Evolutionary conservation across 2,888 invertebrate species (phyloP).

Genomic region (Eucriotettix oculatus): DNA sequence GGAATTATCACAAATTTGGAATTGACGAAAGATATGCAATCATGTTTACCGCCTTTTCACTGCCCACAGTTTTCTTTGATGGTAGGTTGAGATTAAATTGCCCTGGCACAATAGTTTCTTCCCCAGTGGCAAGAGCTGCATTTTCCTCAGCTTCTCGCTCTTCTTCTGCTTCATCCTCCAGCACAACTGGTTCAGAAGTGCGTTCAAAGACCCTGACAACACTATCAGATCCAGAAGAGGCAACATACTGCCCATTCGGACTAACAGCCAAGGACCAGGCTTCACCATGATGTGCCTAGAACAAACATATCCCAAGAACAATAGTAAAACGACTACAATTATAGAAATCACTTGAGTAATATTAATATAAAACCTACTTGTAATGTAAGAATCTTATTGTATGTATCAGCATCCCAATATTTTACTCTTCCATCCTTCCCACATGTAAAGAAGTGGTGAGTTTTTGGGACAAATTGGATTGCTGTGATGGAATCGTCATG

Average conservation of each 20-base stretch:
- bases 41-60: conserved; percentile 63
- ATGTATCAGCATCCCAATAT: conserved; percentile 93
- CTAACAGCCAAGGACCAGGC: conserved; percentile 60
- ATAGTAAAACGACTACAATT: neutral
- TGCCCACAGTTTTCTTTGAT: conserved; percentile 72
- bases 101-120: conserved; percentile 35
- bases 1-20: too few relatives aligned
- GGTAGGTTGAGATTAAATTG: conserved; percentile 65
- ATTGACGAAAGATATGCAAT: too few relatives aligned
- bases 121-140: conserved; percentile 53
- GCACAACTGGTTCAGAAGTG: conserved; percentile 75
- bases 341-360: neutral
- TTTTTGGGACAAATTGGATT: conserved; percentile 74
- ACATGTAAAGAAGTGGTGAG: conserved; percentile 84
- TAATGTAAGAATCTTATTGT: conserved; percentile 75
- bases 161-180: conserved; percentile 79
- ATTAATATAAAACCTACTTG: conserved; percentile 35
- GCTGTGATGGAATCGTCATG: conserved; percentile 91
- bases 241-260: conserved; percentile 60
- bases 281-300: conserved; percentile 67
- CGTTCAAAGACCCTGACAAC: conserved; percentile 74
- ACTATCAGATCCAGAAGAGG: conserved; percentile 73
- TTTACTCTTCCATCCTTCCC: conserved; percentile 90
- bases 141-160: conserved; percentile 60
- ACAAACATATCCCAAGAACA: neutral